phyloP scores from a whole-genome alignment of 2,888 invertebrate genomes.

The Julus scanicus region DNA sequence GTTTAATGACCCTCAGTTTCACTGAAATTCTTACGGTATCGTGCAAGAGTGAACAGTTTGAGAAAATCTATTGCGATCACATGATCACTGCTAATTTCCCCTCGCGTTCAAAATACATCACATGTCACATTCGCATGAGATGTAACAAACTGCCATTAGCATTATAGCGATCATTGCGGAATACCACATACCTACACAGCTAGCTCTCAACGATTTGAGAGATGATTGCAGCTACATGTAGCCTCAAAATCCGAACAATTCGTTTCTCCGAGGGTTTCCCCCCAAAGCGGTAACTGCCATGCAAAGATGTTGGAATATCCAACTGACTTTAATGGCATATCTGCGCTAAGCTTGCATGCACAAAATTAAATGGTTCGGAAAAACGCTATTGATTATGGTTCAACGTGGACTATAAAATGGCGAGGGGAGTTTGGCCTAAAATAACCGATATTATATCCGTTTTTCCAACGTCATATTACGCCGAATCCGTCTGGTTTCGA shows the following conservation, averaged over 20 bases:
- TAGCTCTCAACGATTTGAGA: not conserved
- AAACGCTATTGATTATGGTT: constrained; percentile 22
- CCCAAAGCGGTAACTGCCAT: not conserved
- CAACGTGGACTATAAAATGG: constrained; percentile 10
- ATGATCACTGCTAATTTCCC: not conserved
- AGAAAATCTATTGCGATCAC: not conserved
- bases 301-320: not conserved
- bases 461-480: no score
- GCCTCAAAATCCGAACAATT: not conserved
- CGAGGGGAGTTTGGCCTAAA: constrained; percentile 10
- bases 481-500: not conserved
- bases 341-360: not conserved
- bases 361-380: constrained; percentile 28
- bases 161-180: not conserved
- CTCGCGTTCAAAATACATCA: not conserved
- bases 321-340: constrained; percentile 20
- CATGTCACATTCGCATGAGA: not conserved
- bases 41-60: no score
- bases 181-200: not conserved
- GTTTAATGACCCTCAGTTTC: no score
- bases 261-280: not conserved
- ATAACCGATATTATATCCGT: constrained; percentile 8
- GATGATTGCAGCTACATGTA: not conserved
- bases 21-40: no score
- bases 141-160: not conserved